A percentile compares a stretch with the other conserved stretches of the same genome.
Conservation (phyloP, 2,797 vertebrate genomes). For the Scomberomorus guttatus region DNA sequence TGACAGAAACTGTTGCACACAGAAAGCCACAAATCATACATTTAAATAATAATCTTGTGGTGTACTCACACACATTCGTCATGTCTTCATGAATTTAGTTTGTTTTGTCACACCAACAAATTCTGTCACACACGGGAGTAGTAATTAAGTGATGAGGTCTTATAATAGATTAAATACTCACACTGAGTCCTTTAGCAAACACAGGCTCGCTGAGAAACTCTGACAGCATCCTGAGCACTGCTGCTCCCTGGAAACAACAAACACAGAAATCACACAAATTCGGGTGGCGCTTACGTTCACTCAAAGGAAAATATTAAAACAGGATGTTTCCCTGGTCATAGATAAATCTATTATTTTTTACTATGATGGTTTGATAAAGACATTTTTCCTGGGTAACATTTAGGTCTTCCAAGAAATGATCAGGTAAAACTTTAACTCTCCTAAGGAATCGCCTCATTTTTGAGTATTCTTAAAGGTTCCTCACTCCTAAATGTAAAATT, state of each 20-base stretch:
- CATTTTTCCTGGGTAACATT: no score
- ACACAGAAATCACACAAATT: conserved; percentile 39
- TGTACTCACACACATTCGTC: not conserved
- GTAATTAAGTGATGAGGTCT: not conserved
- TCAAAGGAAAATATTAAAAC: conserved; percentile 20
- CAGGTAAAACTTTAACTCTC: no score
- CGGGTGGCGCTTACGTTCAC: not conserved
- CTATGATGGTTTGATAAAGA: no score
- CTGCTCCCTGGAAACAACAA: conserved; percentile 87
- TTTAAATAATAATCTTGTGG: not conserved
- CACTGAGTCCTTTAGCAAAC: conserved; percentile 90
- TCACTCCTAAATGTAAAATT: no score
- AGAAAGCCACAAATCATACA: not conserved
- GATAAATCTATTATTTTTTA: not conserved
- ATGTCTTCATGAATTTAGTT: not conserved
- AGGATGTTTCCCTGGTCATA: conserved; percentile 13
- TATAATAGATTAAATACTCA: conserved; percentile 79
- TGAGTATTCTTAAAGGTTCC: not conserved
- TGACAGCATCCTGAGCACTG: conserved; percentile 94
- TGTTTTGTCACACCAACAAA: not conserved
- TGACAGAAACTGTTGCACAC: not conserved
- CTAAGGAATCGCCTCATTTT: not conserved
- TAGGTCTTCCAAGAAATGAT: no score
- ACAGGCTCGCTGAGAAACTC: conserved; percentile 90
- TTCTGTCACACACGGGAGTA: not conserved